A percentile compares a stretch with the other conserved stretches of the same genome.
Conservation (phyloP, 2,888 invertebrate species). For the Pegoplata infirma region DNA sequence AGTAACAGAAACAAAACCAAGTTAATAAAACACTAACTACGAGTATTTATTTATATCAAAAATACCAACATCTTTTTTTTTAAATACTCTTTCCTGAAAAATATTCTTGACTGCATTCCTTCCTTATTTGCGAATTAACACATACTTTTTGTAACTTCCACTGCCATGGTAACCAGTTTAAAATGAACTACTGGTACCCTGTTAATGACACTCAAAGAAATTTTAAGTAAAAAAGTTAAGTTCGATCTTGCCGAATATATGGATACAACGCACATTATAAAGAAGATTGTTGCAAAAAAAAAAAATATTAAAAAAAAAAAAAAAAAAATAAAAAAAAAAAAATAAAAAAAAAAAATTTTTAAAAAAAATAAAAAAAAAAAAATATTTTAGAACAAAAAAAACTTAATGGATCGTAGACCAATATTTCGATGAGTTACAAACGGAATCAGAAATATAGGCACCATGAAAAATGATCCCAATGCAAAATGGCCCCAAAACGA, state of each 20-base stretch:
- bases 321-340: background rate
- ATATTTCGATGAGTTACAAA: too few species aligned
- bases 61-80: background rate
- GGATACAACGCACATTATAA: too few species aligned
- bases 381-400: too few species aligned
- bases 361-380: too few species aligned
- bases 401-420: too few species aligned
- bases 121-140: constrained; percentile 23
- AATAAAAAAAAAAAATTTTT: too few species aligned
- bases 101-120: constrained; percentile 21
- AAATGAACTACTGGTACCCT: background rate
- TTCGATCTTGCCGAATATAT: too few species aligned
- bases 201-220: too few species aligned
- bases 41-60: background rate
- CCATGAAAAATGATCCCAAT: too few species aligned
- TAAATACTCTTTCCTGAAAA: constrained; percentile 34
- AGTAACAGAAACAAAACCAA: background rate
- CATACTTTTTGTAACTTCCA: constrained; percentile 12
- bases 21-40: constrained; percentile 6
- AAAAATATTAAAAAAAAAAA: background rate
- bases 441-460: too few species aligned
- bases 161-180: constrained; percentile 17
- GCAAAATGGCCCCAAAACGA: too few species aligned
- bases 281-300: constrained; percentile 9
- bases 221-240: too few species aligned